Conservation (phyloP, 2,888 invertebrate species). For the Plutella xylostella region DNA sequence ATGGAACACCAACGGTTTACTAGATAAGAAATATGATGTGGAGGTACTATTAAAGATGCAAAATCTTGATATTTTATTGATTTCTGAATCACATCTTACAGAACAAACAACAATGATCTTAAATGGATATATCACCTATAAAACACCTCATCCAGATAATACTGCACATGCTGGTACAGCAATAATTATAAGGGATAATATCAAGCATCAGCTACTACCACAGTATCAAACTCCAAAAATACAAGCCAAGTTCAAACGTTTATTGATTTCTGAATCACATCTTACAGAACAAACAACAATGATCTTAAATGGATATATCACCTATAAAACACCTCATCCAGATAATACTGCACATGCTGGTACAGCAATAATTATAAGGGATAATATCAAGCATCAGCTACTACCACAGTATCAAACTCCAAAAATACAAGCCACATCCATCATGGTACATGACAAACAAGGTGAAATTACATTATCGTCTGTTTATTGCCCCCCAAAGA, state of each 20-base stretch:
- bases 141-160: constrained; percentile 10
- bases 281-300: no score
- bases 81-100: constrained; percentile 10
- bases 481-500: constrained; percentile 12
- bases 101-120: neutral
- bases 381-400: no score
- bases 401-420: no score
- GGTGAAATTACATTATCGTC: constrained; percentile 7
- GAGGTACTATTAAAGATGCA: constrained; percentile 8
- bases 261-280: no score
- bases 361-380: no score
- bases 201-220: constrained; percentile 8
- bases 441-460: constrained; percentile 1
- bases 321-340: no score
- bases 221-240: neutral
- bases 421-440: no score
- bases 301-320: no score
- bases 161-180: constrained; percentile 13
- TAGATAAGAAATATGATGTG: constrained; percentile 15
- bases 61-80: constrained; percentile 8
- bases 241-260: no score
- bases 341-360: no score
- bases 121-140: neutral
- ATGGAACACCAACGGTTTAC: constrained; percentile 20
- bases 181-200: constrained; percentile 6